These are phyloP conservation scores for Stylophora pistillata DNA, from an alignment of 64 coral and sea anemone genomes.

Conservation along the genomic window DNA sequence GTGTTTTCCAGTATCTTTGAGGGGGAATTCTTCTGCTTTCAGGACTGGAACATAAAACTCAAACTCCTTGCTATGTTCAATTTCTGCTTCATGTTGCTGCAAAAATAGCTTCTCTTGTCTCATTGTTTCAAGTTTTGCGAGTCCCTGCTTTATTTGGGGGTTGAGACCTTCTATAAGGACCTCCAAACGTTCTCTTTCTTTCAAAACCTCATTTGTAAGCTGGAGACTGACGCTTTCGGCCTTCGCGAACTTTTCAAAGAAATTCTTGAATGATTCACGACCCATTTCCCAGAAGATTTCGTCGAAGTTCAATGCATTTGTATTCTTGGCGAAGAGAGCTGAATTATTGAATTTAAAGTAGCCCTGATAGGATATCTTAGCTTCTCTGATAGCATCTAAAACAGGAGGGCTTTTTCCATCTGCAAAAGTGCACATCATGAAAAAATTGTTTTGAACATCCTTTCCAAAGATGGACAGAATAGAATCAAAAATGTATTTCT, in stretches of 20 bases:
- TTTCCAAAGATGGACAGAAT: slow-evolving; percentile 58
- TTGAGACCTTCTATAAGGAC: background rate
- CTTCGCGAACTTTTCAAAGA: background rate
- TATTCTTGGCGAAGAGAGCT: background rate
- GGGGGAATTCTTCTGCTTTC: background rate
- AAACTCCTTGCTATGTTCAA: background rate
- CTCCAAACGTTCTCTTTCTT: background rate
- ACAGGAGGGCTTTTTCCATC: slow-evolving; percentile 47
- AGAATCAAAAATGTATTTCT: slow-evolving; percentile 57
- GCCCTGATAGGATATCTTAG: background rate
- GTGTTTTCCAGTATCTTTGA: background rate
- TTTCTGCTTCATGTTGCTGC: background rate
- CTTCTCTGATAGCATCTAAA: slow-evolving; percentile 28
- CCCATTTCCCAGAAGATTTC: slow-evolving; percentile 13
- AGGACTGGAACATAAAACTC: background rate
- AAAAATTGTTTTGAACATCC: slow-evolving; percentile 34
- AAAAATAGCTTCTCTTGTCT: background rate
- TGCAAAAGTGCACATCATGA: slow-evolving; percentile 65
- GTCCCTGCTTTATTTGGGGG: background rate
- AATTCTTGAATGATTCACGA: background rate
- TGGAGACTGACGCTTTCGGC: background rate
- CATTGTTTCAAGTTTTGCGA: background rate
- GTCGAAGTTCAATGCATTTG: background rate
- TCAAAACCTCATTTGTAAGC: background rate
- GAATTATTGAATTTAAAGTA: slow-evolving; percentile 1